Conservation (phyloP, 2,797 vertebrate species). For the Mastacembelus armatus region DNA sequence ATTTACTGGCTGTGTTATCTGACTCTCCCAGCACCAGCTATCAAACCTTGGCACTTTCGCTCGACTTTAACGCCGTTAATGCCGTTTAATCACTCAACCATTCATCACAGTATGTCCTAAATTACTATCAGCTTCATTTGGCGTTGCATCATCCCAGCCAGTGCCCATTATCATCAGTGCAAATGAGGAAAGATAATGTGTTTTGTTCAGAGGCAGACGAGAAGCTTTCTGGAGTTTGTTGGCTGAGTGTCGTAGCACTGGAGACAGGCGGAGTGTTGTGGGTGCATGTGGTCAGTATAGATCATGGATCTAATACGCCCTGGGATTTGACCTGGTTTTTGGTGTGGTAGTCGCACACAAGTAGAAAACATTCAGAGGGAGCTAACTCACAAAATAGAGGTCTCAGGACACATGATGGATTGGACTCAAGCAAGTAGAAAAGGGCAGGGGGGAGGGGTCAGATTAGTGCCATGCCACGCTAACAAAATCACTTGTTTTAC, state of each 20-base stretch:
- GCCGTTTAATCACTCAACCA: constrained; percentile 63
- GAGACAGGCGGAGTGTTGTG: constrained; percentile 12
- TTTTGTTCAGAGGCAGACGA: constrained; percentile 54
- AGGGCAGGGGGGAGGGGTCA: too few relatives aligned
- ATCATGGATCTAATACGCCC: constrained; percentile 32
- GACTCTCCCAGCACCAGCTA: constrained; percentile 49
- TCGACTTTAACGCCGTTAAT: constrained; percentile 61
- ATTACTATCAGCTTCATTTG: constrained; percentile 68
- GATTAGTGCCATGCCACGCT: constrained; percentile 14
- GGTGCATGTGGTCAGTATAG: constrained; percentile 43
- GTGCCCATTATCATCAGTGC: constrained; percentile 39
- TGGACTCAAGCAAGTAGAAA: constrained; percentile 13
- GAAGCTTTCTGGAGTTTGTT: constrained; percentile 46
- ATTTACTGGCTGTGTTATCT: constrained; percentile 51
- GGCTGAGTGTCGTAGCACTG: not conserved
- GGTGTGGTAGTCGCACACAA: constrained; percentile 19
- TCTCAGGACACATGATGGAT: constrained; percentile 36
- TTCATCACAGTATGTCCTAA: constrained; percentile 66
- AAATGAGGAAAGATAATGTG: constrained; percentile 61
- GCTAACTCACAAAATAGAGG: constrained; percentile 23
- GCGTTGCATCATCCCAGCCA: constrained; percentile 44
- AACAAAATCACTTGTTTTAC: constrained; percentile 30
- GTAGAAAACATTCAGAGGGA: constrained; percentile 12
- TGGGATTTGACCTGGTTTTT: constrained; percentile 58
- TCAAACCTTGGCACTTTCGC: constrained; percentile 32